phyloP scores from a whole-genome alignment of 2,113 vertebrate genomes.

The Rostratula benghalensis region DNA sequence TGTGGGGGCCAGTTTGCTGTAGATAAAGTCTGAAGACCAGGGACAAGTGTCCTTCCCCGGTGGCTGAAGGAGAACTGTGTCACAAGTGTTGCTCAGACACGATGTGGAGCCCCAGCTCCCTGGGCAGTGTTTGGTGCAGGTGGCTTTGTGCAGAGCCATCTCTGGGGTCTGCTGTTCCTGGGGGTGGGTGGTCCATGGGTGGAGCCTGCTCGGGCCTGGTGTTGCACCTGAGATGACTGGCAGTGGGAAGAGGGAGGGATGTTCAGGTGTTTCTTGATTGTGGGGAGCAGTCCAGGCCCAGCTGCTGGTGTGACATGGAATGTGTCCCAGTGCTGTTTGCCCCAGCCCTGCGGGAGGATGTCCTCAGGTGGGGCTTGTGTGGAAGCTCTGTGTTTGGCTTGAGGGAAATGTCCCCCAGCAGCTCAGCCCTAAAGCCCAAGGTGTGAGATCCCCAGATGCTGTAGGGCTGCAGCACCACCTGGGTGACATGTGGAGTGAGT shows the following conservation, averaged over 20 bases:
- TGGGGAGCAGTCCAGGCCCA: neutral
- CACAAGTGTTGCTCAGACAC: accelerated
- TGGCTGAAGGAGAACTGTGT: accelerated
- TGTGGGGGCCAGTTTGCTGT: neutral
- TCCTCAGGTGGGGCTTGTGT: neutral
- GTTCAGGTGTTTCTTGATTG: accelerated
- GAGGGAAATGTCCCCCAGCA: neutral
- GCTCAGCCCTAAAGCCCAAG: neutral
- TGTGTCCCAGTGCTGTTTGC: accelerated
- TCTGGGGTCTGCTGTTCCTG: neutral
- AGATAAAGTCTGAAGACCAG: accelerated
- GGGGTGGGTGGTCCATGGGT: accelerated
- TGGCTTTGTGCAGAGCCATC: neutral
- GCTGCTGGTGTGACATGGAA: accelerated
- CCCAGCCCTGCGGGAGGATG: neutral
- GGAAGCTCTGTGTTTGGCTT: neutral
- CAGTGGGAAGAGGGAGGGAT: neutral
- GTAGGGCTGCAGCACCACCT: neutral
- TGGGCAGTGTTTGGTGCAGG: accelerated
- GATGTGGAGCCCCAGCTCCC: accelerated
- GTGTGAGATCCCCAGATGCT: neutral
- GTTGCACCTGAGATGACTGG: neutral
- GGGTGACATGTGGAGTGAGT: neutral
- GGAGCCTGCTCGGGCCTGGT: accelerated
- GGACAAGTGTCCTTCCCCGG: too few relatives aligned